Evolutionary conservation across 1,140 invertebrate genomes (phyloP).

Genomic region (Listronotus bonariensis): DNA sequence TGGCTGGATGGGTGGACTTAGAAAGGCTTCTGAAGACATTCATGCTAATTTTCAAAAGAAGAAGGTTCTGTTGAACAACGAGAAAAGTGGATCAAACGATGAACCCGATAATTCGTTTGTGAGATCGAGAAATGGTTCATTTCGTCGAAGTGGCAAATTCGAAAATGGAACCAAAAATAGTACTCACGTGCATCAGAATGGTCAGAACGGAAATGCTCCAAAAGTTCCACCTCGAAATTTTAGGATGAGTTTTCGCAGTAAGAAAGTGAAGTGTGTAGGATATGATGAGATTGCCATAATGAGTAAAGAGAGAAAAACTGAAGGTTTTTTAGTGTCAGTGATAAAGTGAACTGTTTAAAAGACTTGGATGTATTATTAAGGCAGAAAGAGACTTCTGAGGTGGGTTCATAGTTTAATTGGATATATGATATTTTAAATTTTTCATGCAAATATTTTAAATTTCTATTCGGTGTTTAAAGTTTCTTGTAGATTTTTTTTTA

Average conservation of each 20-base stretch:
- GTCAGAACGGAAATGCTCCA: background rate
- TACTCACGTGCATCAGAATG: background rate
- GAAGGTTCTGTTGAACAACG: slow-evolving; percentile 7
- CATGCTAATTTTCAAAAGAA: slow-evolving; percentile 30
- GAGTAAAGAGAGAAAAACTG: slow-evolving; percentile 34
- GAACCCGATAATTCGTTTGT: slow-evolving; percentile 22
- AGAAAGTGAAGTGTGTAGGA: slow-evolving; percentile 24
- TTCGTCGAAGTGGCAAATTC: slow-evolving; percentile 21
- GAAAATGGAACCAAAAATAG: slow-evolving; percentile 13
- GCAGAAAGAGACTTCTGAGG: slow-evolving; percentile 17
- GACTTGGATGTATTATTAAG: slow-evolving; percentile 25
- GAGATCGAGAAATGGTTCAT: slow-evolving; percentile 35
- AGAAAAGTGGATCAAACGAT: slow-evolving; percentile 4
- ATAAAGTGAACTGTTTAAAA: slow-evolving; percentile 41
- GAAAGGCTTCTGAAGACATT: slow-evolving; percentile 34
- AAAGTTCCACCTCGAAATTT: slow-evolving; percentile 23
- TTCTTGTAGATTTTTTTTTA: too few species aligned
- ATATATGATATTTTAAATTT: too few species aligned
- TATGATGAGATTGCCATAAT: slow-evolving; percentile 37
- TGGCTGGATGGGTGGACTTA: slow-evolving; percentile 42
- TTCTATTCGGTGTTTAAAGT: too few species aligned
- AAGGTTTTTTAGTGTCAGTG: slow-evolving; percentile 36
- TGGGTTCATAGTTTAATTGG: slow-evolving; percentile 13
- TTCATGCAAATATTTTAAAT: too few species aligned
- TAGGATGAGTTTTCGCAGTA: slow-evolving; percentile 21